Evolutionary conservation across 2,888 invertebrate species (phyloP), one percentile per base, ranked within the genome.

Genomic region (Chelonus formosanus): DNA sequence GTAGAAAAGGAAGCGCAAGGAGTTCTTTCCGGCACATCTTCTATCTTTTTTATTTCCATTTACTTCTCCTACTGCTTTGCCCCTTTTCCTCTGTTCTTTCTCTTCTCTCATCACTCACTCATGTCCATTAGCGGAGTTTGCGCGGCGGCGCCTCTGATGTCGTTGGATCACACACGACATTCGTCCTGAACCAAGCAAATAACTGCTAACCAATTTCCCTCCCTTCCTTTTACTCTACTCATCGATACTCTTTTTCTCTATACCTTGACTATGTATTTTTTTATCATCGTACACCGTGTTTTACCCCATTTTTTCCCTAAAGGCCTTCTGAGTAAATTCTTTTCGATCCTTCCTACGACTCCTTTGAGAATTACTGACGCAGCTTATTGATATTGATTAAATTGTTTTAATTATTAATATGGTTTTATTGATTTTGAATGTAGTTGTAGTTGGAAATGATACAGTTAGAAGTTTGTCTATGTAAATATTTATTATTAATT

Each of bases 81-180:
- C 48, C 8, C 31, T 32, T 31, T 34, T 8, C 34, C 34, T 32
- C 31, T 56, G 32, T 63, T 44, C 68, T 63, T 50, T 53, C 53
- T 58, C 44, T 7, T 48, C 59, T 67, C 58, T 67, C 54, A 44
- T 52, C 67, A 63, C 66, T 67, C 63, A 61, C 63, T 61, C 74
- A 72, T 71, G 79, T 81, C 81, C 84, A 83, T 83, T 83, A 84
- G 81, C 78, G 75, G 77, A 82, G 83, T 83, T 84, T 83, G 83
- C 80, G 82, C 76, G 84, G 81, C 82, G 84, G 83, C 78, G 73
- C 75, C 80, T 83, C 76, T 83, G 83, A 84, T 78, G 78, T 82
- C 75, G 70, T 69, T 71, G 73, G 74, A 78, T 78, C 78, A 76
- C 74, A 74, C 71, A 71, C 69, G 58, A 53, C 69, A 69, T 72